Base-by-base conservation (phyloP, 1,140 invertebrate species). In the Teleogryllus occipitalis region DNA sequence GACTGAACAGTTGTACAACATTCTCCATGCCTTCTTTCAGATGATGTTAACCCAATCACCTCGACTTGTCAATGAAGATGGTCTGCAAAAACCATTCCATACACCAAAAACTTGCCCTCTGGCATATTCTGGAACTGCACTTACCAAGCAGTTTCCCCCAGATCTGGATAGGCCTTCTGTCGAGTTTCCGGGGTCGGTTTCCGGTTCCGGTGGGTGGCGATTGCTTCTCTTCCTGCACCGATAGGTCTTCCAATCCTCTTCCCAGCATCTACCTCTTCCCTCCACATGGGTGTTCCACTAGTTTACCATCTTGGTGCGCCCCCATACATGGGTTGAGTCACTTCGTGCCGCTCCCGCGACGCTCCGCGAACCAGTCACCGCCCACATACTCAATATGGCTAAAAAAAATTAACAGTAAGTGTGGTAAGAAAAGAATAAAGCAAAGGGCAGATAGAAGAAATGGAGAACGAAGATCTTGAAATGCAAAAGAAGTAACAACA, bases 351-450 rank as follows among this genome's bases (percentile, higher is more conserved):
- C 76, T 77, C 76, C 76, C 76, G 76, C 76, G 76, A 77, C 76
- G 76, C 76, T 77, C 76, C 76, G 76, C 76, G 76, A 77, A 77
- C 76, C 76, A 77, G 76, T 77, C 76, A 77, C 76, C 76, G 76
- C 76, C 76, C 76, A 77, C 21, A 21, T 77, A 12, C 76, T 77
- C 76, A 77, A 48, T 77, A 77, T 48, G 76, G 76, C 76, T 77
- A 12, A n/a, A n/a, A 48, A 46, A 47, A 49, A 76, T 18, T 65
- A 65, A 65, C 10, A 14, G 27, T 39, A 5, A 39, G 1, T 39
- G 27, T 39, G 27, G 27, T 39, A 39, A 39, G 27, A 39, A 39
- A 39, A 39, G 5, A 39, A 39, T 39, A 2, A 39, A 39, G 27
- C 27, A 39, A n/a, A 39, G 27, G 27, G 27, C 27, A 39, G 27